Conservation (phyloP, 30 jellyfish, hydroid and myxozoan genomes). For the Aurelia sp. region DNA sequence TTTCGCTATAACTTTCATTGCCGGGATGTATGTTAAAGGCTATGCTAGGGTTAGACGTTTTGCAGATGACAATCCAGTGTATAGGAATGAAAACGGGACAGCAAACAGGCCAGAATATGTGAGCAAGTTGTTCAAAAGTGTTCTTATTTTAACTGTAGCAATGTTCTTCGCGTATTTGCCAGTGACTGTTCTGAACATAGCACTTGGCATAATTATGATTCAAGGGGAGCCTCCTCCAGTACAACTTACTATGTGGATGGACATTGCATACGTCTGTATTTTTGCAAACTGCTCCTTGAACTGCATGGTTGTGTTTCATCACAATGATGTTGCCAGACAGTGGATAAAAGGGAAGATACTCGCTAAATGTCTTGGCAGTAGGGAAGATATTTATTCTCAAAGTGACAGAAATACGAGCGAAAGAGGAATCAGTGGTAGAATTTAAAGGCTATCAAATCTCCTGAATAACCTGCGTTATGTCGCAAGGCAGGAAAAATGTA, state of each 20-base stretch:
- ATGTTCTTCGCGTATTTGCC: background rate
- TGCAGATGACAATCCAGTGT: background rate
- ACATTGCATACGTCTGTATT: background rate
- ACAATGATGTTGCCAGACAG: background rate
- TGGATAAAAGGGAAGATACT: background rate
- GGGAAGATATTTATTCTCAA: too few relatives aligned
- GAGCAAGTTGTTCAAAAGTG: slow-evolving; percentile 16
- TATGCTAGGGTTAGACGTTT: background rate
- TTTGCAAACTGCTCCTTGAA: background rate
- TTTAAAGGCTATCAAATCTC: too few relatives aligned
- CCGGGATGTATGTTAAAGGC: background rate
- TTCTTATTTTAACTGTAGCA: background rate
- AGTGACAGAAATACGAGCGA: too few relatives aligned
- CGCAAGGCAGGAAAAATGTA: too few relatives aligned
- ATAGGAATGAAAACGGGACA: background rate
- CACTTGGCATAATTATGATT: background rate
- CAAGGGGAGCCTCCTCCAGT: background rate
- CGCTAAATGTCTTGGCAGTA: background rate
- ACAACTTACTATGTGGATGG: background rate
- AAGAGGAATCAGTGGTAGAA: too few relatives aligned
- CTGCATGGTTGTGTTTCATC: background rate
- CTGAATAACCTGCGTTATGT: too few relatives aligned
- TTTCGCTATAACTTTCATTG: background rate
- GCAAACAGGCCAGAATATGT: slow-evolving; percentile 14
- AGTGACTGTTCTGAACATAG: background rate